A percentile compares a stretch with the other conserved stretches of the same genome.
Evolutionary conservation across 2,797 vertebrate genomes (phyloP).

Genomic region (Tamandua tetradactyla): DNA sequence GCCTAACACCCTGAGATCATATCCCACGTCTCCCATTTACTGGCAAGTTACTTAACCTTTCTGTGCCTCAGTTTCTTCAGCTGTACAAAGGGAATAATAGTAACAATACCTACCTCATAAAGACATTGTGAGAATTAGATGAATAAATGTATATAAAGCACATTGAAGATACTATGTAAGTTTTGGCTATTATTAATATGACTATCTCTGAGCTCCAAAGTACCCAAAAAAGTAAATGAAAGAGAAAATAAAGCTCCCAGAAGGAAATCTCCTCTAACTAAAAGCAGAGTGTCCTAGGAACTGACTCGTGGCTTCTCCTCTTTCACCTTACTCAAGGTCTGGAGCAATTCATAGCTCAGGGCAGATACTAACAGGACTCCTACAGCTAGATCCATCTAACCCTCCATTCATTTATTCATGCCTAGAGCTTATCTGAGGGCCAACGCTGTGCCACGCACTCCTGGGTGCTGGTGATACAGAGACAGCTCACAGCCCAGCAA

Average conservation of each 20-base stretch:
- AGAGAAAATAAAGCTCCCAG: not conserved
- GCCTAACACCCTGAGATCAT: not conserved
- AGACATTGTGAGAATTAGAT: not conserved
- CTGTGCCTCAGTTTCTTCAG: conserved; percentile 6
- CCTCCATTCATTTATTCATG: not conserved
- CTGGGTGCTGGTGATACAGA: not conserved
- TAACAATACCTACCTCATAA: not conserved
- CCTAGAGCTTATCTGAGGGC: not conserved
- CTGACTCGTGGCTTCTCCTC: not conserved
- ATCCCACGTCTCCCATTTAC: not conserved
- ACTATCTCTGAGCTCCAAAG: not conserved
- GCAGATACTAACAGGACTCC: not conserved
- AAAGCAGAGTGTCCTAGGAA: not conserved
- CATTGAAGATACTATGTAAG: not conserved
- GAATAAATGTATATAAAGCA: not conserved
- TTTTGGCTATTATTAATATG: not conserved
- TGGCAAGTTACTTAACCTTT: not conserved
- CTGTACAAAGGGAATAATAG: not conserved
- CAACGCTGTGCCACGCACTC: not conserved
- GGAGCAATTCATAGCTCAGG: not conserved
- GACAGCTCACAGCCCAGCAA: not conserved
- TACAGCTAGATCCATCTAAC: not conserved
- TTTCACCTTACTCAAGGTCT: not conserved
- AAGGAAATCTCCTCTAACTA: not conserved
- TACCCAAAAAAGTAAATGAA: not conserved